These are phyloP conservation scores for Thera obeliscata DNA, from an alignment of 2,888 invertebrate species.

Conservation along the genomic window DNA sequence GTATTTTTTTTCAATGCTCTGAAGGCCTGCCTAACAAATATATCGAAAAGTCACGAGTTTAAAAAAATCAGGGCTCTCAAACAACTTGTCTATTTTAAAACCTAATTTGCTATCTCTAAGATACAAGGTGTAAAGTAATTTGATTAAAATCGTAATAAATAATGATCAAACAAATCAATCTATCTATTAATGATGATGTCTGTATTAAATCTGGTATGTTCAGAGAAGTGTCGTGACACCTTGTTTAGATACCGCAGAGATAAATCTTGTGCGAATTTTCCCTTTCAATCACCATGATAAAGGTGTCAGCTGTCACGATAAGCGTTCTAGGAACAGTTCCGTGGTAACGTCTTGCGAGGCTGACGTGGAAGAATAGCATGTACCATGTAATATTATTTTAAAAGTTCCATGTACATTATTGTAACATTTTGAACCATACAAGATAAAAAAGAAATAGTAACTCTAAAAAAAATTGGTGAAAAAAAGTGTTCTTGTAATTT, in stretches of 20 bases:
- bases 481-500: no score
- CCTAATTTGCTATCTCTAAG: neutral
- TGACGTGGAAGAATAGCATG: neutral
- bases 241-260: neutral
- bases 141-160: no score
- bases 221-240: neutral
- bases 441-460: no score
- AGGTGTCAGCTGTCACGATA: constrained; percentile 34
- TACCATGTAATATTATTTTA: no score
- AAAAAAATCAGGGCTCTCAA: neutral
- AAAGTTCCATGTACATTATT: no score
- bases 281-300: constrained; percentile 39
- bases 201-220: no score
- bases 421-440: no score
- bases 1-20: no score
- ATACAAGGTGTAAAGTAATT: neutral
- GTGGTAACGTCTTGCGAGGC: neutral
- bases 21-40: no score
- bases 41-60: neutral
- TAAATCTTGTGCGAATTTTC: constrained; percentile 34
- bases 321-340: constrained; percentile 8
- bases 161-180: no score
- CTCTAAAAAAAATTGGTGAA: no score
- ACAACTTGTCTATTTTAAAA: neutral
- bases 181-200: no score